Evolutionary conservation across 2,888 invertebrate species (phyloP), one percentile per base, ranked within the genome.

Genomic region (Polydrusus pterygomalis): DNA sequence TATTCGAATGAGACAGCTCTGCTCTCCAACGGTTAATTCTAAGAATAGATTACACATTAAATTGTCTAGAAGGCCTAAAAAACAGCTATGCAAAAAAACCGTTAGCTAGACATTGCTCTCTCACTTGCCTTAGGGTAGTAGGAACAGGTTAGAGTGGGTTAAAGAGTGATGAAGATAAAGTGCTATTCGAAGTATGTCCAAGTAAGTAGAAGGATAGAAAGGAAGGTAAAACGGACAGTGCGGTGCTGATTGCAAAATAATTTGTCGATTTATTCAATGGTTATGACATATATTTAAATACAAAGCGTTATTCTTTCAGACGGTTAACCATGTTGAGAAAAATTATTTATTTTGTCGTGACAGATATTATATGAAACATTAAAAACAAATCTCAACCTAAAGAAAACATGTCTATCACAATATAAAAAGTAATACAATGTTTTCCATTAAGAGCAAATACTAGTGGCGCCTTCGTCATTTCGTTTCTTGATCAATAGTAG

Each of bases 151-250:
- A 58, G 62, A 76, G 40, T 67, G 38, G 51, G 71, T 40, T 67
- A 70, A 67, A 67, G 68, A 69, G 71, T 76, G 72, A 76, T 76
- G 75, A 68, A 76, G 75, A 76, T 72, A 76, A 76, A 76, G 72
- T 68, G 62, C 43, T 75, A 71, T 75, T 71, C 49, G 70, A 72
- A 67, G 63, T 68, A 62, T 76, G 72, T 76, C 63, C 64, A 70
- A 56, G 65, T 70, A 58, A 56, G 67, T 64, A 74, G 63, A 74
- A 70, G 58, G 60, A 45, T 70, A 65, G 75, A 67, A 67, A 56
- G 65, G 62, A 75, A 40, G 70, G 69, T n/a, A 51, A 69, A 64
- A 70, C 62, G 56, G 69, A 0, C 74, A 74, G 74, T 74, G 74
- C 58, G 18, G 74, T 60, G 56, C 70, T 63, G 15, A 47, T 63